Percentiles rank a stretch among this genome's conserved stretches.
Evolutionary conservation across 1,140 invertebrate species (phyloP).

Genomic region (Drosophila athabasca): DNA sequence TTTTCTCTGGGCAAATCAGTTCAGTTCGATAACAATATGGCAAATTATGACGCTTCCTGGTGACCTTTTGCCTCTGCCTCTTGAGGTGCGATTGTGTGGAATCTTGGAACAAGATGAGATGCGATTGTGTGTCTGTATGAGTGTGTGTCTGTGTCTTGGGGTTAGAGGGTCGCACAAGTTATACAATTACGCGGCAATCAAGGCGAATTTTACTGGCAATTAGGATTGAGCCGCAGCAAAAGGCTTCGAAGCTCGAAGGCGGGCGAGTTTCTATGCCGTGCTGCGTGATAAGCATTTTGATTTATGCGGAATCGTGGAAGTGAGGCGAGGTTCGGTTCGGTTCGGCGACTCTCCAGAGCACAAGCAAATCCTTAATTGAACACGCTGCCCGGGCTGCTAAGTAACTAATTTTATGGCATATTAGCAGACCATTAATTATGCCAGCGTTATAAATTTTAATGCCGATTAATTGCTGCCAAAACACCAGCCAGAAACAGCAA

Average conservation of each 20-base stretch:
- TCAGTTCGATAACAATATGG: constrained; percentile 66
- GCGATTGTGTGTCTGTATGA: no score
- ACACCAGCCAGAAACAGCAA: constrained; percentile 70
- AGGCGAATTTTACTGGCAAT: constrained; percentile 46
- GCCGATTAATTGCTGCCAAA: constrained; percentile 82
- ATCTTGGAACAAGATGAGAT: no score
- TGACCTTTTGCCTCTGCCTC: constrained; percentile 51
- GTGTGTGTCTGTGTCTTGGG: no score
- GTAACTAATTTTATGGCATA: constrained; percentile 82
- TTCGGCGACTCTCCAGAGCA: constrained; percentile 16
- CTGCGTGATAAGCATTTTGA: constrained; percentile 81
- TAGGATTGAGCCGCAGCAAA: constrained; percentile 23
- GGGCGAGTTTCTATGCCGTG: constrained; percentile 39
- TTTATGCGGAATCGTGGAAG: constrained; percentile 68
- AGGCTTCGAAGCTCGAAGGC: constrained; percentile 36
- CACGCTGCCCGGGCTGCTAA: constrained; percentile 55
- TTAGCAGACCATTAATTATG: constrained; percentile 81
- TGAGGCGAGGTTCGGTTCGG: no score
- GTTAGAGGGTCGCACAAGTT: constrained; percentile 60
- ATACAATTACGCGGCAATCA: constrained; percentile 75
- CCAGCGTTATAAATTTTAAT: constrained; percentile 78
- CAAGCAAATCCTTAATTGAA: constrained; percentile 78
- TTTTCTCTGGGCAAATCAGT: constrained; percentile 47
- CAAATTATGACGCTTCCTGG: constrained; percentile 77
- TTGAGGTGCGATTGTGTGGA: constrained; percentile 3